Evolutionary conservation across 1,140 invertebrate species (phyloP).

Genomic region (Atta cephalotes): DNA sequence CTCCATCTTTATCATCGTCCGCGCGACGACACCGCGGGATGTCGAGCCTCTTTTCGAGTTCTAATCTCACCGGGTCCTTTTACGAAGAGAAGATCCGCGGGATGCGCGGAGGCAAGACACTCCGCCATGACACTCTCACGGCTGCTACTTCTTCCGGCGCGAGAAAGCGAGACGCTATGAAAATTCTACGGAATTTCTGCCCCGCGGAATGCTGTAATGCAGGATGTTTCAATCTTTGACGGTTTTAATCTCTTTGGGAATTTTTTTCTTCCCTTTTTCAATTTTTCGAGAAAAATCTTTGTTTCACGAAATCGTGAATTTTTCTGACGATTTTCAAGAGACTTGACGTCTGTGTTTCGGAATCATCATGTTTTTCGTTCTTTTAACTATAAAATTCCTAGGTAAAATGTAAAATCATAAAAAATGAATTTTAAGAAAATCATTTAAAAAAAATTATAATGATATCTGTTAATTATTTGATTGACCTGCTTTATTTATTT

Average conservation of each 20-base stretch:
- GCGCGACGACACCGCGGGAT: slow-evolving; percentile 67
- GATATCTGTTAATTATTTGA: no score
- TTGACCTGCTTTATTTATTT: no score
- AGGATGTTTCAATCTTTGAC: slow-evolving; percentile 27
- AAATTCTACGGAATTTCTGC: slow-evolving; percentile 59
- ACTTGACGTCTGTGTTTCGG: not conserved
- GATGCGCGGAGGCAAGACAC: not conserved
- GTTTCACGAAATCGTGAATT: not conserved
- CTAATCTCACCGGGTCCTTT: slow-evolving; percentile 62
- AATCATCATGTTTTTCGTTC: not conserved
- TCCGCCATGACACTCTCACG: slow-evolving; percentile 46
- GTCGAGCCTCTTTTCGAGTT: slow-evolving; percentile 68
- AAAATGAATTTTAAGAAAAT: no score
- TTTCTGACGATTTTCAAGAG: not conserved
- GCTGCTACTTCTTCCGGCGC: slow-evolving; percentile 42
- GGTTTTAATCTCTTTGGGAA: not conserved
- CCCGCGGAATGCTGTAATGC: slow-evolving; percentile 51
- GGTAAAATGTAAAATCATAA: no score
- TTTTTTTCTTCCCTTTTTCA: not conserved
- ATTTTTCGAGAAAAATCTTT: not conserved
- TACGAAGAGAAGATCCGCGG: slow-evolving; percentile 23
- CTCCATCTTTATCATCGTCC: slow-evolving; percentile 76
- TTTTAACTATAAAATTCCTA: not conserved
- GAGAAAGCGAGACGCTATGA: slow-evolving; percentile 57
- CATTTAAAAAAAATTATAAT: no score